Evolutionary conservation across 2,888 invertebrate species (phyloP).

Genomic region (Eumacrocentrus americanus): DNA sequence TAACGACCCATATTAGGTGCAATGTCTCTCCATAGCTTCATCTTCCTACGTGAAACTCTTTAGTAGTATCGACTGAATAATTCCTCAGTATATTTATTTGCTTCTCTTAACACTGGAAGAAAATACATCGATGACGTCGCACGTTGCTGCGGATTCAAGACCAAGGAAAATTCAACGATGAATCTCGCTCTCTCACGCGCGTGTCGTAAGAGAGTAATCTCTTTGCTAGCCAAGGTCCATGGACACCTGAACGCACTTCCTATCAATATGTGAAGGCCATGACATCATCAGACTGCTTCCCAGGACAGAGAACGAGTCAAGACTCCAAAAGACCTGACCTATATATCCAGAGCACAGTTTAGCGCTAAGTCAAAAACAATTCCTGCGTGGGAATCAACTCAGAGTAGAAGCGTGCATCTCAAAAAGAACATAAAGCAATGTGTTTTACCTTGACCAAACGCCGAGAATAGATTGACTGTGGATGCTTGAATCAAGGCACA

Average conservation of each 20-base stretch:
- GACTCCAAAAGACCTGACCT: no score
- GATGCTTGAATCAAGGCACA: slow-evolving; percentile 30
- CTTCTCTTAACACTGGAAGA: no score
- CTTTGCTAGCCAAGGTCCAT: neutral
- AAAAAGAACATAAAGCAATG: slow-evolving; percentile 28
- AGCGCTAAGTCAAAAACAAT: no score
- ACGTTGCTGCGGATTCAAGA: no score
- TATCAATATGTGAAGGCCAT: neutral
- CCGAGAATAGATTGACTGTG: slow-evolving; percentile 38
- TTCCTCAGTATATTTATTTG: slow-evolving; percentile 4
- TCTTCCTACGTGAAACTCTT: slow-evolving; percentile 13
- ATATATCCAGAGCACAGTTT: no score
- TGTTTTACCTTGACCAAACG: slow-evolving; percentile 38
- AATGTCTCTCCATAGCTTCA: slow-evolving; percentile 1
- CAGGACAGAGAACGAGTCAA: neutral
- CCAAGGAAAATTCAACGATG: no score
- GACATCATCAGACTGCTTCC: neutral
- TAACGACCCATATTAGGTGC: slow-evolving; percentile 4
- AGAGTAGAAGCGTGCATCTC: slow-evolving; percentile 27
- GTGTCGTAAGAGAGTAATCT: neutral
- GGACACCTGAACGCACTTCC: neutral
- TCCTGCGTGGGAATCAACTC: slow-evolving; percentile 24
- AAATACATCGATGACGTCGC: no score
- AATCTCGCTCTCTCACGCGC: neutral
- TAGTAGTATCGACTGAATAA: neutral